A percentile compares a stretch with the other conserved stretches of the same genome.
phyloP scores from a whole-genome alignment of 2,797 vertebrate species.

The Myripristis jacobus region DNA sequence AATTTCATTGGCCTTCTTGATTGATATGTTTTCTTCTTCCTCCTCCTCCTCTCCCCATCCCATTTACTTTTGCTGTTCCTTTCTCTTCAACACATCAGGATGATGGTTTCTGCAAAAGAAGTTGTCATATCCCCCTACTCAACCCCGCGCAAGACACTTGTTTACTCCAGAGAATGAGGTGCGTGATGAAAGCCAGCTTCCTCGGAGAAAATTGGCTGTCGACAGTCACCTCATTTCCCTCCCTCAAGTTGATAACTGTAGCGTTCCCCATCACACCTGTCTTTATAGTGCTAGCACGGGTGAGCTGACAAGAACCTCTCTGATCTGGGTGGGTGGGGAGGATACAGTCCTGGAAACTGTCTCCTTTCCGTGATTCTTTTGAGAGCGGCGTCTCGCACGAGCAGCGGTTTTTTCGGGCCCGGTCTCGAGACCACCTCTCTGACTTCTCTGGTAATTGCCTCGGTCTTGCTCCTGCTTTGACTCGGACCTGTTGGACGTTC shows the following conservation, averaged over 20 bases:
- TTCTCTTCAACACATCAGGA: constrained; percentile 66
- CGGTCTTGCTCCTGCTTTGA: not conserved
- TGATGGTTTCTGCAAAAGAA: constrained; percentile 71
- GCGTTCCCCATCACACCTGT: constrained; percentile 77
- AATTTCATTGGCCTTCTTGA: constrained; percentile 69
- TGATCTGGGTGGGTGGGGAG: constrained; percentile 69
- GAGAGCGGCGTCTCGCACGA: constrained; percentile 13
- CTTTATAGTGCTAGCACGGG: constrained; percentile 60
- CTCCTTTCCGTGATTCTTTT: not conserved
- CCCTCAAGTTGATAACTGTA: constrained; percentile 75
- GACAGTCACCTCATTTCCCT: constrained; percentile 79
- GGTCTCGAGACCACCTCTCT: not conserved
- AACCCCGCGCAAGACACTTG: constrained; percentile 80
- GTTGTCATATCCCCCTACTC: constrained; percentile 76
- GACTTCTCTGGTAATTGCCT: not conserved
- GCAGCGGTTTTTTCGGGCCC: constrained; percentile 11
- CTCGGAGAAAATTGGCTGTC: constrained; percentile 85
- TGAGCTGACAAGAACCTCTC: constrained; percentile 75
- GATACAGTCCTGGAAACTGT: constrained; percentile 37
- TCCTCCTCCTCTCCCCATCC: constrained; percentile 37
- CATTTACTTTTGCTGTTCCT: constrained; percentile 58
- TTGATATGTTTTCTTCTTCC: constrained; percentile 74
- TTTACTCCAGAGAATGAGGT: constrained; percentile 83
- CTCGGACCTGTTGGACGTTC: not conserved
- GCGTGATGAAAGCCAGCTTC: constrained; percentile 83